Percentiles rank a stretch among this genome's conserved stretches.
These are phyloP conservation scores for Emydocephalus ijimae DNA, from an alignment of 2,113 vertebrate genomes.

Conservation along the genomic window DNA sequence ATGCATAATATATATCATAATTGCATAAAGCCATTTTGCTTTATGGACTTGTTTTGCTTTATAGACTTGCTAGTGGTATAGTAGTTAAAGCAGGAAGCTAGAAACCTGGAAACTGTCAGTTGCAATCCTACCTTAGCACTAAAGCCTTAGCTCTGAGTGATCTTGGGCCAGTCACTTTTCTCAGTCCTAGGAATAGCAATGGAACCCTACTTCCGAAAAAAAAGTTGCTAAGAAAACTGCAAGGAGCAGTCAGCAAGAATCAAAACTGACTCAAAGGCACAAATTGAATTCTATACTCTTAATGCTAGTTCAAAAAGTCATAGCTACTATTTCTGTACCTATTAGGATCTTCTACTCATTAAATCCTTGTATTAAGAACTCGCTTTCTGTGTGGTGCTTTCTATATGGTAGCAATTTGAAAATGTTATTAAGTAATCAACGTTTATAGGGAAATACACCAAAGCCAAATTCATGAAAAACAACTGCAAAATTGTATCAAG, in stretches of 20 bases:
- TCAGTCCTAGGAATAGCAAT: neutral
- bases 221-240: neutral
- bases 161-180: neutral
- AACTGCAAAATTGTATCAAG: neutral
- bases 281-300: neutral
- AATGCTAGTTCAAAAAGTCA: neutral
- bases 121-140: neutral
- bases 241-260: neutral
- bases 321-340: neutral
- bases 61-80: neutral
- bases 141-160: neutral
- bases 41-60: neutral
- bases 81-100: neutral
- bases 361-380: neutral
- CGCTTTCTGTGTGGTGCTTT: neutral
- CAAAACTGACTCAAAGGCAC: neutral
- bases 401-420: slow-evolving; percentile 9
- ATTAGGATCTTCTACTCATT: neutral
- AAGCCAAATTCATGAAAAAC: slow-evolving; percentile 2
- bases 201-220: neutral
- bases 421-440: neutral
- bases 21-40: neutral
- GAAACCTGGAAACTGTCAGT: neutral
- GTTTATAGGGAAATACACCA: neutral
- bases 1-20: neutral